Percentiles rank a stretch among this genome's conserved stretches.
These are phyloP conservation scores for Myodes glareolus DNA, from an alignment of 2,113 vertebrate genomes.

Conservation along the genomic window DNA sequence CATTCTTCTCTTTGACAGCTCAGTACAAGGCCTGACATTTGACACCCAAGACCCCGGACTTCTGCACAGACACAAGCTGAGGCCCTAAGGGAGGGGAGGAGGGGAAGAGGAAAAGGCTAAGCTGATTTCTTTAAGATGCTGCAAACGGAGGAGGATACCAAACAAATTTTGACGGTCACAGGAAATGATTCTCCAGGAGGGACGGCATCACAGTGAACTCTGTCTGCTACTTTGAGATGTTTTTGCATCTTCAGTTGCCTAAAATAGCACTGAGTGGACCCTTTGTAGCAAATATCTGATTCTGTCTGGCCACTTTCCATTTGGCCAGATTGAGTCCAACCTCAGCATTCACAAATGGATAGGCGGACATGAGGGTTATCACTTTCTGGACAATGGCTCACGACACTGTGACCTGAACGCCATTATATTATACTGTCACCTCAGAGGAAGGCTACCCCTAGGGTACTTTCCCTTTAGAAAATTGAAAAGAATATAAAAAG, in stretches of 20 bases:
- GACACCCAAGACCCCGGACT: constrained; percentile 96
- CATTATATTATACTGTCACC: constrained; percentile 78
- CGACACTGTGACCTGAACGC: constrained; percentile 72
- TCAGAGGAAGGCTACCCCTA: constrained; percentile 66
- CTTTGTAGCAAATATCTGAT: background rate
- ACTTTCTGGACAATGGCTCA: constrained; percentile 76
- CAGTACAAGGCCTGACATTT: constrained; percentile 99
- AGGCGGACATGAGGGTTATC: constrained; percentile 75
- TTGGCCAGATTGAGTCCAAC: constrained; percentile 67
- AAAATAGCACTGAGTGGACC: background rate
- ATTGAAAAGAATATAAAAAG: constrained; percentile 56
- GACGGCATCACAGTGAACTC: background rate
- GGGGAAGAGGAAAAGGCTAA: constrained; percentile 75
- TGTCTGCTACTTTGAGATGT: background rate
- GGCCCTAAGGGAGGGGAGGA: constrained; percentile 89
- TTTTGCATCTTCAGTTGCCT: constrained; percentile 29
- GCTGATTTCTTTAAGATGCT: constrained; percentile 78
- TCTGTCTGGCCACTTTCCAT: constrained; percentile 54
- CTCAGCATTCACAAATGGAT: constrained; percentile 69
- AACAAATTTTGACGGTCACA: constrained; percentile 77
- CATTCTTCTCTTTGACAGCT: constrained; percentile 99
- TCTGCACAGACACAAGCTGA: constrained; percentile 90
- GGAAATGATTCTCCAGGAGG: constrained; percentile 69
- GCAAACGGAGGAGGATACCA: constrained; percentile 67
- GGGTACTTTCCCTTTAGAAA: constrained; percentile 68